Base-by-base conservation (phyloP, 2,888 invertebrate genomes). In the Latrodectus hesperus region DNA sequence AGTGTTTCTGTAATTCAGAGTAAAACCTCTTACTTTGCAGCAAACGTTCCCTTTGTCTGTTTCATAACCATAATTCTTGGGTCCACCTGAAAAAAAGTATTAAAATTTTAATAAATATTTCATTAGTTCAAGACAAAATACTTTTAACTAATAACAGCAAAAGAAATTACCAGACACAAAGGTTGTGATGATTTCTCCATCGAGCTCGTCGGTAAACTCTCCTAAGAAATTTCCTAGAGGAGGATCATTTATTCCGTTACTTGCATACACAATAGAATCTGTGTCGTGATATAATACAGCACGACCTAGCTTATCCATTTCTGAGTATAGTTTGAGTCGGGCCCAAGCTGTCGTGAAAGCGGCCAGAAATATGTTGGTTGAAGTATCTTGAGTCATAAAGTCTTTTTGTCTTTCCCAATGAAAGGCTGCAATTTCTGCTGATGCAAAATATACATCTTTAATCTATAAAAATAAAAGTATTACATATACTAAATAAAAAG, bases 291-390 rank as follows among this genome's bases (percentile, higher is more conserved):
- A 81, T n/a, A 73, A n/a, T 3, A 81, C 53, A 73, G 26, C 11
- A 10, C 14, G 11, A 10, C 55, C 55, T 12, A 74, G 26, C 22
- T 81, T 81, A 16, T 67, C 60, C 60, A 72, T 17, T 53, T 67
- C 81, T 11, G 10, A 9, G 53, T 74, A 81, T 10, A 64, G 26
- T 53, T 74, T 67, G 3, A 78, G 49, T 14, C 78, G 22, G 4
- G 84, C 68, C 26, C 55, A 49, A 10, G 67, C 51, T 5, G 84
- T 84, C 5, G 84, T 84, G 51, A 84, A 67, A n/a, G n/a, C n/a
- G n/a, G n/a, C n/a, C n/a, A n/a, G n/a, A n/a, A n/a, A n/a, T n/a
- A n/a, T n/a, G n/a, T 84, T 84, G 0, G 84, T 78, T 8, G 38
- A 8, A 16, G 9, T 65, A n/a, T 67, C 78, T 22, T 84, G 73